phyloP scores from a whole-genome alignment of 2,113 vertebrate species.

The Perccottus glenii region DNA sequence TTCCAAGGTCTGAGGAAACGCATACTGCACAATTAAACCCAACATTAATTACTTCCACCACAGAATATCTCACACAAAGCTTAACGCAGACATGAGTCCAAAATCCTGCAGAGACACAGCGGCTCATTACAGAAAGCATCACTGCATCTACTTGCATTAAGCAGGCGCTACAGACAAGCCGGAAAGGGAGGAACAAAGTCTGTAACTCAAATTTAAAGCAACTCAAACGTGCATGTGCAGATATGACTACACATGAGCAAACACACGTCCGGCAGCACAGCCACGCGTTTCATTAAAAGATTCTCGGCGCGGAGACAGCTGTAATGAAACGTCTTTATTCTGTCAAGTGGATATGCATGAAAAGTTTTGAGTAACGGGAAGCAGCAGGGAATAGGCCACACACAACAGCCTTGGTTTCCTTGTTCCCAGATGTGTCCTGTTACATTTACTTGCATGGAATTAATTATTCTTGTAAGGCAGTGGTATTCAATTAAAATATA shows the following conservation, averaged over 20 bases:
- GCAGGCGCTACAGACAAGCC: not conserved
- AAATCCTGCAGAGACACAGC: slow-evolving; percentile 14
- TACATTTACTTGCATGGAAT: not conserved
- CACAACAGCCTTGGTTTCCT: not conserved
- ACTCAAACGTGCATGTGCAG: not conserved
- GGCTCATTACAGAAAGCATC: slow-evolving; percentile 26
- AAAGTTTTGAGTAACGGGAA: slow-evolving; percentile 52
- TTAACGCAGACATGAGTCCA: not conserved
- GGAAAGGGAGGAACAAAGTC: not conserved
- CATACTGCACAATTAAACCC: slow-evolving; percentile 55
- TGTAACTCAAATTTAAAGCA: slow-evolving; percentile 5
- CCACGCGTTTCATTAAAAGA: slow-evolving; percentile 46
- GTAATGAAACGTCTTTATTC: slow-evolving; percentile 59
- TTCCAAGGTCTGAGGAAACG: slow-evolving; percentile 41
- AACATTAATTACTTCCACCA: slow-evolving; percentile 60
- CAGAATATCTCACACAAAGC: slow-evolving; percentile 9
- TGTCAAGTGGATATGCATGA: slow-evolving; percentile 59
- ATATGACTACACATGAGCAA: not conserved
- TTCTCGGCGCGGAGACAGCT: slow-evolving; percentile 20
- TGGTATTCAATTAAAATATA: not conserved
- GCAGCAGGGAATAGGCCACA: slow-evolving; percentile 24
- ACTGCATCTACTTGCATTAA: not conserved
- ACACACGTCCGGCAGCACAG: slow-evolving; percentile 18
- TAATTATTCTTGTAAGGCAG: not conserved
- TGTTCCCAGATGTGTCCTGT: not conserved